Evolutionary conservation across 2,797 vertebrate genomes (phyloP).

Genomic region (Myotis vivesi): DNA sequence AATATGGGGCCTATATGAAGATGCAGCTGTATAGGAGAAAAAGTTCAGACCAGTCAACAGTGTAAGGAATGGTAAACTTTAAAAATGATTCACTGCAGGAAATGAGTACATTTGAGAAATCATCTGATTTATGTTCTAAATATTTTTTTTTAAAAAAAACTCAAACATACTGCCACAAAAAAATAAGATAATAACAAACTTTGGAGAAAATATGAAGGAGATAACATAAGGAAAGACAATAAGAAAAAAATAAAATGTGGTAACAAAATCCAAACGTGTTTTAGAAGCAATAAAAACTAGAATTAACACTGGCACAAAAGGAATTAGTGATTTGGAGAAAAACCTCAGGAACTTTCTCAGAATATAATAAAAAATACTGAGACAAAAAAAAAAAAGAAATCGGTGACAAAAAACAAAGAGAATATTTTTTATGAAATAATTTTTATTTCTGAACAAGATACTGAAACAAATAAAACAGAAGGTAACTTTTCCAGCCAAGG

Average conservation of each 20-base stretch:
- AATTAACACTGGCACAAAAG: background rate
- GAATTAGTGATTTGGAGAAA: background rate
- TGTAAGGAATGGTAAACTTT: background rate
- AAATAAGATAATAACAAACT: background rate
- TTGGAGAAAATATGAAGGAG: background rate
- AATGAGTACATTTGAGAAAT: background rate
- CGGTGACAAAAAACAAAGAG: background rate
- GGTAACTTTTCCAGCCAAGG: background rate
- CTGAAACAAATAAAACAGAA: background rate
- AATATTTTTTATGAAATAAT: background rate
- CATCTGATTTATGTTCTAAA: background rate
- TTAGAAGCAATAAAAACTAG: background rate
- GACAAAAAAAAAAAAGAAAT: background rate
- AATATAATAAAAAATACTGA: background rate
- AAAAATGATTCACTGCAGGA: background rate
- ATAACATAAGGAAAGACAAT: background rate
- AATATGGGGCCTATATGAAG: background rate
- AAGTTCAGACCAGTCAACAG: background rate
- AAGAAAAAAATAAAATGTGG: slow-evolving; percentile 1
- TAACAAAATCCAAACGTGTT: background rate
- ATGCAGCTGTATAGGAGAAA: background rate
- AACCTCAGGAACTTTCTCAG: background rate
- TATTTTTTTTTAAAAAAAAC: no score
- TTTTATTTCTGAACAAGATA: background rate
- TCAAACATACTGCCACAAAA: background rate